Base-by-base conservation (phyloP, 2,888 invertebrate genomes). In the Idaea straminata region DNA sequence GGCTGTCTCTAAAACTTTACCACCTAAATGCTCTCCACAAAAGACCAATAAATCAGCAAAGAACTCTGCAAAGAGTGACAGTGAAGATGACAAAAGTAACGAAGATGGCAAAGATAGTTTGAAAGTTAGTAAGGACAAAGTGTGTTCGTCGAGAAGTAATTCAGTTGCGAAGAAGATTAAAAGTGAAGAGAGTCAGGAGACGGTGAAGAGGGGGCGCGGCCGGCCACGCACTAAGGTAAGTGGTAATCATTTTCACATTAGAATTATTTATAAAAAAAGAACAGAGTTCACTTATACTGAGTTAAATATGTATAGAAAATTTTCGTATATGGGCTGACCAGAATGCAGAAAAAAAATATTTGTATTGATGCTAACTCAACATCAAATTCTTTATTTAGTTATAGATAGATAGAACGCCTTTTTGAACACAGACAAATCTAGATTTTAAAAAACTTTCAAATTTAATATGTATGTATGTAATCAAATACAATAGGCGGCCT, bases 141-240 rank as follows among this genome's bases (percentile, higher is more conserved):
- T 76, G 68, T 76, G 88, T 90, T 80, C 73, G 63, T 73, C 81
- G 65, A 89, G 86, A 74, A 77, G 77, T 69, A 84, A 74, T 66
- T 76, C 69, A 77, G 76, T 73, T 77, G 84, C 86, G 69, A 89
- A 88, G 81, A 92, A 89, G 81, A 77, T 75, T 78, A 91, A 88
- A 86, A 86, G 81, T 84, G 87, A 86, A 70, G 88, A 91, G 67
- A 80, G 72, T 68, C 81, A 84, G 38, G 79, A 82, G 36, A 74
- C 76, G 57, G 82, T 80, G 70, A 92, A 92, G 75, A 83, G 86
- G 72, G 86, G 85, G 47, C 81, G 89, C 64, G 91, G 88, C 59
- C 77, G 92, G 63, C 91, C 89, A 35, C 77, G 89, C 62, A 81
- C 87, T 61, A 92, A 92, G 91, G 93, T 93, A 81, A 86, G 89